A percentile compares a stretch with the other conserved stretches of the same genome.
Evolutionary conservation across 2,888 invertebrate species (phyloP).

Genomic region (Trisateles emortualis): DNA sequence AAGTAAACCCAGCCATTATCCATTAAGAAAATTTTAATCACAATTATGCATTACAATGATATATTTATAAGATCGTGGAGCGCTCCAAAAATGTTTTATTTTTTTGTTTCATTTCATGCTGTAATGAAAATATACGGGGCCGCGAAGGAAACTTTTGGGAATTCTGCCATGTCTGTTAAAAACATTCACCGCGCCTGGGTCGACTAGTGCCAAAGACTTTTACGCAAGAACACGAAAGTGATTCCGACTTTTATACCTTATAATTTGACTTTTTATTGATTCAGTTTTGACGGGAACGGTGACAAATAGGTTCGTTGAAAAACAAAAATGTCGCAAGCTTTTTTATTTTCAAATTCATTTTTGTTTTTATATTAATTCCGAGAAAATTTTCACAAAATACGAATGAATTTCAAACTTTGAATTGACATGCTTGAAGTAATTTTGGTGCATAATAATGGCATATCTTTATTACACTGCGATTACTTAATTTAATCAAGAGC

Average conservation of each 20-base stretch:
- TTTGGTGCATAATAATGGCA: neutral
- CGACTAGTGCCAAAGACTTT: slow-evolving; percentile 48
- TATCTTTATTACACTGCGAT: slow-evolving; percentile 1
- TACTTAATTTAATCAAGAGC: slow-evolving; percentile 1
- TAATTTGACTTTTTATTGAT: slow-evolving; percentile 39
- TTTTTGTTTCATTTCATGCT: slow-evolving; percentile 56
- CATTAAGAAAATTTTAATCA: slow-evolving; percentile 56
- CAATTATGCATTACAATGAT: slow-evolving; percentile 64
- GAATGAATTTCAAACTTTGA: neutral
- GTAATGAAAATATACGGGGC: slow-evolving; percentile 69
- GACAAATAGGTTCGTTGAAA: slow-evolving; percentile 27
- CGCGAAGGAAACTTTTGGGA: slow-evolving; percentile 57
- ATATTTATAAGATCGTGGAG: slow-evolving; percentile 54
- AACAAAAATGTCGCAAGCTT: neutral
- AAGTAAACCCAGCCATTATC: slow-evolving; percentile 16
- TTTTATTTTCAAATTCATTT: slow-evolving; percentile 9
- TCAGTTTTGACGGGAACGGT: slow-evolving; percentile 28
- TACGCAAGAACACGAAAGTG: slow-evolving; percentile 29
- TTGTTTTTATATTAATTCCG: slow-evolving; percentile 1
- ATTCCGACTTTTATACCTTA: slow-evolving; percentile 32
- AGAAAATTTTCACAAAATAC: neutral
- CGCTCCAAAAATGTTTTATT: slow-evolving; percentile 45
- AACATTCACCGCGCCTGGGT: slow-evolving; percentile 38
- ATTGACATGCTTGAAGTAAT: neutral
- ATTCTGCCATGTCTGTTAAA: slow-evolving; percentile 54